Evolutionary conservation across 2,888 invertebrate species (phyloP), one percentile per base, ranked within the genome.

Genomic region (Scaeva pyrastri): DNA sequence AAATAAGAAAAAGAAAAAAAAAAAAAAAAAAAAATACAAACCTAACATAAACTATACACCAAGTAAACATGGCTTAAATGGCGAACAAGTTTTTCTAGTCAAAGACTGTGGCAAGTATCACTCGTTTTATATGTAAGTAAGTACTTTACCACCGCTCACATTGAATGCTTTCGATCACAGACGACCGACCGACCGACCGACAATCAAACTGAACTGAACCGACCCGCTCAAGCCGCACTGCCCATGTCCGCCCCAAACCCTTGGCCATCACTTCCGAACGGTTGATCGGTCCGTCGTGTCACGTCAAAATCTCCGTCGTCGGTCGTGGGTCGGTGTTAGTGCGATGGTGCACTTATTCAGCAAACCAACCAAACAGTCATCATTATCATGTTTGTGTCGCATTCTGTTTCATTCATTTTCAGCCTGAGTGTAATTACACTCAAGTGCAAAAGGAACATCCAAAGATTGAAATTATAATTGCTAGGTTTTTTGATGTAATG

Each of bases 71-170:
- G 84, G 68, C 72, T 85, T 80, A 85, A 81, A 79, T 80, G 85
- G 85, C 85, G 85, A 85, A 85, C 85, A 85, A 80, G 85, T 85
- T 85, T 85, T 80, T 85, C 85, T 76, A 80, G 84, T 85, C 79
- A 64, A 77, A 83, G 76, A 62, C 60, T 52, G 62, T 52, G 62
- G 76, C 45, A 56, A 71, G 50, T 21, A 50, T 58, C 68, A 60
- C 56, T 52, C 72, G 66, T 19, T 72, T 78, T 48, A 58, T 74
- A 52, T 14, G 21, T 16, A 19, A 50, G 7, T 16, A 10, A 6
- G 50, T 50, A 50, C 1, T 10, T 11, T 16, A 0, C 48, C 5
- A 12, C 21, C 60, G 39, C 66, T 84, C 71, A 85, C 84, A 80
- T 80, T 85, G 76, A 80, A 85, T 55, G 85, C 76, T 85, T 80